Percentiles rank a stretch among this genome's conserved stretches.
Conservation (phyloP, 1,140 invertebrate species). For the Ditylenchus dipsaci region DNA sequence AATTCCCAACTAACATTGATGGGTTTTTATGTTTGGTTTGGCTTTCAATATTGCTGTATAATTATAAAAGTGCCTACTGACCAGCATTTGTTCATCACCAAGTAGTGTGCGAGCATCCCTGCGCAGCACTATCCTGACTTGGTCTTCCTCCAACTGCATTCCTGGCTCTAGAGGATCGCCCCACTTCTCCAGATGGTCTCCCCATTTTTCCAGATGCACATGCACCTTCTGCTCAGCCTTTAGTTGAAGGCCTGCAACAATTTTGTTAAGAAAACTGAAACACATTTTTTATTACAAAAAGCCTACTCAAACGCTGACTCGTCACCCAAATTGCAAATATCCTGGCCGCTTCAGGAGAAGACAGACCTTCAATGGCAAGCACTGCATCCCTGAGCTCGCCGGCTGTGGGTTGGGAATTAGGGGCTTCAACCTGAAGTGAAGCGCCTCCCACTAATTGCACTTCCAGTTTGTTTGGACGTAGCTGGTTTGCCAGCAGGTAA, state of each 20-base stretch:
- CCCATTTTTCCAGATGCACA: constrained; percentile 50
- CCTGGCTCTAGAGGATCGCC: constrained; percentile 11
- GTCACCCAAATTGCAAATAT: constrained; percentile 51
- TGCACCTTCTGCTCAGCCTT: constrained; percentile 48
- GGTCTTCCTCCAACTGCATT: constrained; percentile 16
- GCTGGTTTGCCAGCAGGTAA: constrained; percentile 22
- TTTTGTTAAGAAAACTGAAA: background rate
- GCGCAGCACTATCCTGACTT: constrained; percentile 34
- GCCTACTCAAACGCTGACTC: constrained; percentile 42
- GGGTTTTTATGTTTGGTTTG: too few species aligned
- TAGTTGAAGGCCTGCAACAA: constrained; percentile 46
- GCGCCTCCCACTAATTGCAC: constrained; percentile 38
- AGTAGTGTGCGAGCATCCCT: constrained; percentile 46
- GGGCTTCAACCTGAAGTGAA: constrained; percentile 34
- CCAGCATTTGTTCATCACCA: constrained; percentile 40
- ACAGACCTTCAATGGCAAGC: constrained; percentile 31
- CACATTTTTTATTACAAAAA: too few species aligned
- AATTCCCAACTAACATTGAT: too few species aligned
- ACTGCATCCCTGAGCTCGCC: constrained; percentile 42
- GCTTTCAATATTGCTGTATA: too few species aligned
- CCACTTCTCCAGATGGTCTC: constrained; percentile 42
- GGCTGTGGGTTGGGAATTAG: constrained; percentile 34
- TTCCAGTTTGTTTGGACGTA: constrained; percentile 39
- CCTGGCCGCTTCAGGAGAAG: constrained; percentile 7
- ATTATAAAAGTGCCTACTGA: too few species aligned